Evolutionary conservation across 2,797 vertebrate species (phyloP).

Genomic region (Clamator glandarius): DNA sequence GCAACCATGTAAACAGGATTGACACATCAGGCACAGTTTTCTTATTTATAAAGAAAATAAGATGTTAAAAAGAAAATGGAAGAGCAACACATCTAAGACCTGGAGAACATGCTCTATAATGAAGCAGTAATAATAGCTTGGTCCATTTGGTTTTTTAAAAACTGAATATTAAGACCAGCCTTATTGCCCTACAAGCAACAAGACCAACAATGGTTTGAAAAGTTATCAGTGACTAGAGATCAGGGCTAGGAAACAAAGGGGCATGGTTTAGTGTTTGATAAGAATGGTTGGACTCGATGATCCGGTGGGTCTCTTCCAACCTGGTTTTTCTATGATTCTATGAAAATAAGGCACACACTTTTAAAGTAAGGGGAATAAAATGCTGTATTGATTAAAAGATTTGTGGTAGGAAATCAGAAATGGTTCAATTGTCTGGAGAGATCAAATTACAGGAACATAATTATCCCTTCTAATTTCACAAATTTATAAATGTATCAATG

Average conservation of each 20-base stretch:
- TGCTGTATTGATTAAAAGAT: not conserved
- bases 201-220: not conserved
- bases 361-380: not conserved
- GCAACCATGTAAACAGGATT: not conserved
- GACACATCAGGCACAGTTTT: not conserved
- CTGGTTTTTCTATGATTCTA: no score
- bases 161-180: not conserved
- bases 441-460: slow-evolving; percentile 8
- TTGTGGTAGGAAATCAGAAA: not conserved
- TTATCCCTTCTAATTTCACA: slow-evolving; percentile 14
- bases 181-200: not conserved
- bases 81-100: not conserved
- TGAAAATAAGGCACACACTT: not conserved
- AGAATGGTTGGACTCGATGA: no score
- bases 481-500: slow-evolving; percentile 3
- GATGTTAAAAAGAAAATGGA: not conserved
- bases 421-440: not conserved
- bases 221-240: not conserved
- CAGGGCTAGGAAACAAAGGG: not conserved
- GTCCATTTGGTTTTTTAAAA: not conserved
- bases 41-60: not conserved
- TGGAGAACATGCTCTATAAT: not conserved
- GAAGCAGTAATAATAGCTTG: not conserved
- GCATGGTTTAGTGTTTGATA: no score
- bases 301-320: no score